Evolutionary conservation across 2,888 invertebrate genomes (phyloP).

Genomic region (Lepidonotus clava): DNA sequence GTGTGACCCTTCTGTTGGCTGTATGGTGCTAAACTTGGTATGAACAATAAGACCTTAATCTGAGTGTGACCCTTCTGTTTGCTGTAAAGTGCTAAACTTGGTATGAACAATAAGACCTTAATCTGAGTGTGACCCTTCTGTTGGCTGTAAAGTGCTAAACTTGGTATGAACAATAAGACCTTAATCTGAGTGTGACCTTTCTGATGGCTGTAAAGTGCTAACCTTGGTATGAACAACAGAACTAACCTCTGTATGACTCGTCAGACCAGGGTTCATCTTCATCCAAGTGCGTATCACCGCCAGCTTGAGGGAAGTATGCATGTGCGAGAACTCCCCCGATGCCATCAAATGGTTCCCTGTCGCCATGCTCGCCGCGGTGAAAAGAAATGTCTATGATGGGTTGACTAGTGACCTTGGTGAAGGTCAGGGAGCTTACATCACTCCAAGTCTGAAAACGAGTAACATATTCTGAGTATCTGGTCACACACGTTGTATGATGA

Average conservation of each 20-base stretch:
- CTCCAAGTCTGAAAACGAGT: neutral
- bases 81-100: no score
- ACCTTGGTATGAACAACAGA: no score
- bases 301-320: slow-evolving; percentile 46
- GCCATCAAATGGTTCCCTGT: slow-evolving; percentile 43
- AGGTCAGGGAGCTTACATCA: neutral
- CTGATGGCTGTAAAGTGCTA: no score
- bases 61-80: no score
- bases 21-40: no score
- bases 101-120: no score
- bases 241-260: neutral
- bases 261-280: slow-evolving; percentile 41
- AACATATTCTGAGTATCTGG: neutral
- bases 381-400: slow-evolving; percentile 4
- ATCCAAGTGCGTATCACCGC: slow-evolving; percentile 45
- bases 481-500: neutral
- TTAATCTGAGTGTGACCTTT: no score
- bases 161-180: no score
- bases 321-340: slow-evolving; percentile 26
- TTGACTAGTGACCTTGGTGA: neutral
- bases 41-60: no score
- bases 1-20: no score
- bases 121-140: no score
- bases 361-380: neutral
- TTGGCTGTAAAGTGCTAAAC: no score